Percentiles rank a stretch among this genome's conserved stretches.
Evolutionary conservation across 1,140 invertebrate genomes (phyloP).

Genomic region (Scaptomyza graminum): DNA sequence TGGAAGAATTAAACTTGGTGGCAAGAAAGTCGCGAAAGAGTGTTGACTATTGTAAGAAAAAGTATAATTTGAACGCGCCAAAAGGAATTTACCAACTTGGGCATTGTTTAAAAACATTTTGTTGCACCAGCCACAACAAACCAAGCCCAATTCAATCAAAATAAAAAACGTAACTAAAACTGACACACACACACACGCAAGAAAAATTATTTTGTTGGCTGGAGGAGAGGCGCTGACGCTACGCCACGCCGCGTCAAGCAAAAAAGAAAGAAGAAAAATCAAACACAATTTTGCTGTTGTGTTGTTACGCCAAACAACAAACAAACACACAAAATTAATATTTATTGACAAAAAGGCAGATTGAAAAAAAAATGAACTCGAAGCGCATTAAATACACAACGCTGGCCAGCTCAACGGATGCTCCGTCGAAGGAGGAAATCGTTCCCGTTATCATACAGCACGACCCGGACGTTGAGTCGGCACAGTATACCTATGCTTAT

Average conservation of each 20-base stretch:
- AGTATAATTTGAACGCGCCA: constrained; percentile 47
- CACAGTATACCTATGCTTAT: constrained; percentile 76
- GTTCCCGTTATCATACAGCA: constrained; percentile 74
- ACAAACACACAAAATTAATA: neutral
- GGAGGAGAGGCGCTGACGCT: constrained; percentile 40
- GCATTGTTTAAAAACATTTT: constrained; percentile 31
- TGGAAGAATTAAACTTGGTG: constrained; percentile 58
- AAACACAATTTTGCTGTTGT: neutral
- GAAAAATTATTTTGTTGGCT: constrained; percentile 13
- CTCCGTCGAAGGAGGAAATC: constrained; percentile 61
- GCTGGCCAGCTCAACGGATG: constrained; percentile 26
- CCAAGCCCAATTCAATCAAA: constrained; percentile 12
- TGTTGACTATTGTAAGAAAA: constrained; percentile 60
- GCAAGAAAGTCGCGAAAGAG: constrained; percentile 56
- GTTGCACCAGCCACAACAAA: neutral
- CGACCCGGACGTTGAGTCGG: constrained; percentile 33
- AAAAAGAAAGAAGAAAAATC: constrained; percentile 20
- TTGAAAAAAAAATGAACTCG: constrained; percentile 64
- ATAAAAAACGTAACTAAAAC: constrained; percentile 23
- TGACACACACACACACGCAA: constrained; percentile 40
- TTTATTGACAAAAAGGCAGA: neutral
- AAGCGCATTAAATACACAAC: constrained; percentile 72
- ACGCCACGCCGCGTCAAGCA: constrained; percentile 46
- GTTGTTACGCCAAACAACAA: neutral
- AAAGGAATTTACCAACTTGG: constrained; percentile 31